Base-by-base conservation (phyloP, 2,888 invertebrate genomes). In the Harpalus rufipes region DNA sequence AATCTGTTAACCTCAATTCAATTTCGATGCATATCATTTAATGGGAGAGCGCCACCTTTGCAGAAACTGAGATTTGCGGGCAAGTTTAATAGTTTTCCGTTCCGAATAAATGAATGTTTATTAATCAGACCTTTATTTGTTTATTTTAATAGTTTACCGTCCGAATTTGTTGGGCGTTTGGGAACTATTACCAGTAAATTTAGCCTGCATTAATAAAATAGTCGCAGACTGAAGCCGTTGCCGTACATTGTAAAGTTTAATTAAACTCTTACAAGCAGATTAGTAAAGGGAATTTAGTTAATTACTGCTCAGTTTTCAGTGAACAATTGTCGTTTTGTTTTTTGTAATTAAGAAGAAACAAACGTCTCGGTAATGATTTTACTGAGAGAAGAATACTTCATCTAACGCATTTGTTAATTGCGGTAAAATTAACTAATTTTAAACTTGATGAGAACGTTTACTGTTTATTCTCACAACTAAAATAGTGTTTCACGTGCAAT, bases 231-330 rank as follows among this genome's bases (percentile, higher is more conserved):
- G 32, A 32, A 32, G 32, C 32, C 5, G 32, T 32, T 32, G 44
- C 12, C 8, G 10, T 51, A 51, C 44, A 51, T 51, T 51, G 44
- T 51, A 10, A 51, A 51, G 10, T 51, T 51, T 51, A 51, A 51
- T 51, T 51, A 51, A 51, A 51, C 10, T 63, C 63, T 63, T 25
- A 63, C 12, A 25, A 25, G 25, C 25, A 10, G 0, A 63, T 25
- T 63, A 63, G 63, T 8, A 63, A 10, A 25, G 12, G 32, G 25
- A 63, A 25, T 63, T 63, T 63, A 63, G 21, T 63, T 63, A 63
- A 63, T 63, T 63, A 63, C 25, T 63, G 25, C 63, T 63, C 25
- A 25, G 16, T 16, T 59, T 59, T 16, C 14, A 59, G n/a, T 59
- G 14, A 16, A 59, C 59, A 59, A 59, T 59, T 10, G 44, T 51